phyloP scores from a whole-genome alignment of 2,113 vertebrate genomes.

The Anarhynchus alexandrinus region DNA sequence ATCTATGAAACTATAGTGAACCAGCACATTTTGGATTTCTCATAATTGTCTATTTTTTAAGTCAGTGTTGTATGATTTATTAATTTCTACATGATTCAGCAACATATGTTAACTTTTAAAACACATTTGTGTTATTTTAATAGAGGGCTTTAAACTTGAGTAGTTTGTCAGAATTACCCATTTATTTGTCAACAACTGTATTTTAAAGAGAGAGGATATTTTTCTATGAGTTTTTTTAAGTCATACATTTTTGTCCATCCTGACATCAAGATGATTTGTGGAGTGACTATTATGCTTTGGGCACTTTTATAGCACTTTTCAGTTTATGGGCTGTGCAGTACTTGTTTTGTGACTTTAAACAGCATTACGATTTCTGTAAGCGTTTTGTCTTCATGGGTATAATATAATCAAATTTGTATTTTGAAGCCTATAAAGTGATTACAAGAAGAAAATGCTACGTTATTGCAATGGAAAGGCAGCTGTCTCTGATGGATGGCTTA shows the following conservation, averaged over 20 bases:
- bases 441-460: constrained; percentile 52
- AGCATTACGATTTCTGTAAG: constrained; percentile 65
- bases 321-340: constrained; percentile 14
- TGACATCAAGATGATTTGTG: background rate
- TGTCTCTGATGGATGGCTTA: constrained; percentile 63
- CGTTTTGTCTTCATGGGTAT: constrained; percentile 63
- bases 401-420: constrained; percentile 67
- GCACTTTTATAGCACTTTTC: background rate
- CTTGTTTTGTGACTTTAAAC: constrained; percentile 64
- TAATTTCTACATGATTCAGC: background rate
- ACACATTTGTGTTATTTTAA: background rate
- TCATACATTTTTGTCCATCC: background rate
- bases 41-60: background rate
- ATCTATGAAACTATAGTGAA: background rate
- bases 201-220: background rate
- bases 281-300: background rate
- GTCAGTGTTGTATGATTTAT: background rate
- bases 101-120: background rate
- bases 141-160: background rate
- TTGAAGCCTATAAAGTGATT: constrained; percentile 65
- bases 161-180: background rate
- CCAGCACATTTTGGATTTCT: background rate
- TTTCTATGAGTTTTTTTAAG: background rate
- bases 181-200: background rate
- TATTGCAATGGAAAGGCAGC: constrained; percentile 51